A percentile compares a stretch with the other conserved stretches of the same genome.
Evolutionary conservation across 64 coral and sea anemone species (phyloP).

Genomic region (Anthopleura sola): DNA sequence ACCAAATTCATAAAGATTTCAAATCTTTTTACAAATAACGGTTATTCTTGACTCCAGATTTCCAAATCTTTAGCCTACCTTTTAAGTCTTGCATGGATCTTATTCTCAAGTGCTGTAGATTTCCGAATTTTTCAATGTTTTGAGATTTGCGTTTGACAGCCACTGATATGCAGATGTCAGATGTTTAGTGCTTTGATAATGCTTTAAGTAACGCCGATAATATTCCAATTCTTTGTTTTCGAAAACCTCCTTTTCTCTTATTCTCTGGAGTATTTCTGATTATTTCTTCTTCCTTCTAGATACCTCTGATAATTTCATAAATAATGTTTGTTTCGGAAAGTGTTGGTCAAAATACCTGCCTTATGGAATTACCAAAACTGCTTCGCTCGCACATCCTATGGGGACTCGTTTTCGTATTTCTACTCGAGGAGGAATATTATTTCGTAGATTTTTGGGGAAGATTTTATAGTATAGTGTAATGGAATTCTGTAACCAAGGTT

Average conservation of each 20-base stretch:
- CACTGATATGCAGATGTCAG: background rate
- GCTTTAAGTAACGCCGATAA: background rate
- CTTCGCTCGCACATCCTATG: background rate
- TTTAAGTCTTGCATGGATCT: background rate
- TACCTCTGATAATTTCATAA: background rate
- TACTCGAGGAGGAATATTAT: background rate
- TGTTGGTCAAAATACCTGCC: background rate
- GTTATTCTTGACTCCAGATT: background rate
- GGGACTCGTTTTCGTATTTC: background rate
- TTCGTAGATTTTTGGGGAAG: background rate
- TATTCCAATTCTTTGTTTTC: background rate
- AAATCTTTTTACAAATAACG: background rate
- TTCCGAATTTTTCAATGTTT: background rate
- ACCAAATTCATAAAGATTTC: background rate
- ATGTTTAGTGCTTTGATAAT: background rate
- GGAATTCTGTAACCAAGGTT: background rate
- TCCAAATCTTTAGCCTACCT: background rate
- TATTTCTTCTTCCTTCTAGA: background rate
- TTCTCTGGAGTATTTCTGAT: background rate
- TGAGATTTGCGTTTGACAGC: background rate
- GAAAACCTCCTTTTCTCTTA: constrained; percentile 9
- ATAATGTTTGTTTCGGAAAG: background rate
- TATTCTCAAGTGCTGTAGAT: background rate
- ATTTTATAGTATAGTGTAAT: background rate
- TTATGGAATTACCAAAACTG: background rate